These are phyloP conservation scores for Venturia canescens DNA, from an alignment of 1,140 invertebrate genomes.

Conservation along the genomic window DNA sequence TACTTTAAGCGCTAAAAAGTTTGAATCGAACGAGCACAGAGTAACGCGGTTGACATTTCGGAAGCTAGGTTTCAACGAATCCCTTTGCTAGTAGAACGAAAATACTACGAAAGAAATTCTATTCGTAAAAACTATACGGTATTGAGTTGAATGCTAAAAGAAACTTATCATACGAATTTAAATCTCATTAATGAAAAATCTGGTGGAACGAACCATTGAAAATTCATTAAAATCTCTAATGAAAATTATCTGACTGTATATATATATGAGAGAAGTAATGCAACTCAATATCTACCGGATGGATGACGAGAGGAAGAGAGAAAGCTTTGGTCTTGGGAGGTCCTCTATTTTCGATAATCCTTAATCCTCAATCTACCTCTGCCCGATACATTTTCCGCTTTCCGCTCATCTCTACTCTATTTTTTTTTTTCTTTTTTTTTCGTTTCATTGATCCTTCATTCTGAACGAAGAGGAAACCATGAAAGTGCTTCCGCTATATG, in stretches of 20 bases:
- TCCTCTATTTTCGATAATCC: slow-evolving; percentile 41
- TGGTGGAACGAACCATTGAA: background rate
- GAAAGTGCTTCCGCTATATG: slow-evolving; percentile 4
- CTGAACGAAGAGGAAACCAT: slow-evolving; percentile 28
- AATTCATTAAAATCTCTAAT: background rate
- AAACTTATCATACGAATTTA: too few relatives aligned
- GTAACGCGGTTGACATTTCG: too few relatives aligned
- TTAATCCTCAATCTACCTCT: slow-evolving; percentile 18
- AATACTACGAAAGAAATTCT: too few relatives aligned
- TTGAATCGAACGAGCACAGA: too few relatives aligned
- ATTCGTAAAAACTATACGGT: too few relatives aligned
- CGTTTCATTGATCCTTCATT: slow-evolving; percentile 35
- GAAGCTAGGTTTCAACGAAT: too few relatives aligned
- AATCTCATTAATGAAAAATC: too few relatives aligned
- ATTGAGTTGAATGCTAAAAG: too few relatives aligned
- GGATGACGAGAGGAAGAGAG: background rate
- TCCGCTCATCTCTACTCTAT: background rate
- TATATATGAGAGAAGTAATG: background rate
- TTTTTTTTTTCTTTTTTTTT: background rate
- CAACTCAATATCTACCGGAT: background rate
- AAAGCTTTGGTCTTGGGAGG: background rate
- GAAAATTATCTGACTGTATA: background rate
- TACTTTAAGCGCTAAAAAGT: too few relatives aligned
- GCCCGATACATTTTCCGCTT: background rate
- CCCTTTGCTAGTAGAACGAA: too few relatives aligned